These are phyloP conservation scores for Nestor notabilis DNA, from an alignment of 2,113 vertebrate genomes.

Conservation along the genomic window DNA sequence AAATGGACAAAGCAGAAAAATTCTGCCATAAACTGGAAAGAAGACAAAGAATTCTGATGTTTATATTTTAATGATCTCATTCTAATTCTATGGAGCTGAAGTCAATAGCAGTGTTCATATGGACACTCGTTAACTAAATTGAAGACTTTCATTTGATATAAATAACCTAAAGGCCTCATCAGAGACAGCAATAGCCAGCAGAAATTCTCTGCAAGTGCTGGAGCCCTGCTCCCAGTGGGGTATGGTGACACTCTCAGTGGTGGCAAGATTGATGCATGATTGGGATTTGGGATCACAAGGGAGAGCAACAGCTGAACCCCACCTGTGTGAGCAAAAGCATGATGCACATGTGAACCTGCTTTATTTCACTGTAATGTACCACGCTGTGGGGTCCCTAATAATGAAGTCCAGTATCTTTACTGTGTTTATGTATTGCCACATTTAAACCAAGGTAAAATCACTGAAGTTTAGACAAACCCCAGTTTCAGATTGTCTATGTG, in stretches of 20 bases:
- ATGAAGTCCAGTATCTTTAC: neutral
- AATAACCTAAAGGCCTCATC: neutral
- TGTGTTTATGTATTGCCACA: neutral
- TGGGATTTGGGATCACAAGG: neutral
- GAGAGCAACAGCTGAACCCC: neutral
- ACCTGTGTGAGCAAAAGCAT: neutral
- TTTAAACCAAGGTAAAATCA: neutral
- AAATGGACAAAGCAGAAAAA: constrained; percentile 17
- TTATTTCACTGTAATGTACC: neutral
- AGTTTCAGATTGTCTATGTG: neutral
- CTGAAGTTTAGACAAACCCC: neutral
- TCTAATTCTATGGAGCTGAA: neutral
- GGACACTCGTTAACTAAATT: neutral
- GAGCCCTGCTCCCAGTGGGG: neutral
- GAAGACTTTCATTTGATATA: neutral
- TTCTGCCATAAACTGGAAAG: neutral
- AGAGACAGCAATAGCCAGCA: neutral
- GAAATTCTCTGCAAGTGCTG: neutral
- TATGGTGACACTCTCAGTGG: too few species aligned
- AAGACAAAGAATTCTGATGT: neutral
- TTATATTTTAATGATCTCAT: neutral
- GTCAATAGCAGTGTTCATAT: neutral
- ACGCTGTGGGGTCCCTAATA: neutral
- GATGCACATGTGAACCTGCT: neutral
- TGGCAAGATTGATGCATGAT: neutral